Conservation (phyloP, 2,888 invertebrate species). For the Halictus quadricinctus region DNA sequence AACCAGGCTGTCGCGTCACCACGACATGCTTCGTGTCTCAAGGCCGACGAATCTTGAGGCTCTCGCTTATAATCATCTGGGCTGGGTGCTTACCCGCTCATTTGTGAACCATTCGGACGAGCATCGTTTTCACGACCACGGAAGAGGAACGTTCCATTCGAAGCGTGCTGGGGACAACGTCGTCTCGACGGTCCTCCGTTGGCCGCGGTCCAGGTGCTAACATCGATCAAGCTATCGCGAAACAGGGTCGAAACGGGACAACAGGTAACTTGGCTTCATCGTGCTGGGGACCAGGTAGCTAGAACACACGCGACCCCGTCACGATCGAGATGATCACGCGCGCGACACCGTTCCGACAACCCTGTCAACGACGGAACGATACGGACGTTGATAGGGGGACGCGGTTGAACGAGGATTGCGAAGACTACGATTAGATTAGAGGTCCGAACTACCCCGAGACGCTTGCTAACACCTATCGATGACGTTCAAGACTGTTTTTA, state of each 20-base stretch:
- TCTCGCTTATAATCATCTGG: constrained; percentile 27
- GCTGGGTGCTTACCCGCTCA: neutral
- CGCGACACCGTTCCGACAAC: constrained; percentile 1
- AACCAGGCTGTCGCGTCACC: constrained; percentile 41
- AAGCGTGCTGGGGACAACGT: neutral
- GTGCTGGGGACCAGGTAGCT: constrained; percentile 29
- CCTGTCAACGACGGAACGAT: neutral
- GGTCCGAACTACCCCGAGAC: neutral
- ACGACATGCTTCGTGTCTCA: constrained; percentile 29
- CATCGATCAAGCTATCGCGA: neutral
- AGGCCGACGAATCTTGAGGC: constrained; percentile 14
- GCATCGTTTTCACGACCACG: neutral
- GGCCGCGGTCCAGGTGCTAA: neutral
- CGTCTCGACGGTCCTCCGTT: neutral
- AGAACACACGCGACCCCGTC: neutral
- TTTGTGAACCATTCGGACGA: neutral
- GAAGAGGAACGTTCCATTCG: constrained; percentile 6
- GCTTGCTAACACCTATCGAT: neutral
- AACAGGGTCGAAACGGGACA: constrained; percentile 12
- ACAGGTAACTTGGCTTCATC: constrained; percentile 31
- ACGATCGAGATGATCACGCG: constrained; percentile 3
- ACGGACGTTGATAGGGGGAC: neutral
- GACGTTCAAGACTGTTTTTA: neutral
- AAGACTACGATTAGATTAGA: constrained; percentile 1
- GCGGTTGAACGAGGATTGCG: neutral